Evolutionary conservation across 2,113 vertebrate genomes (phyloP).

Genomic region (Silurus meridionalis): DNA sequence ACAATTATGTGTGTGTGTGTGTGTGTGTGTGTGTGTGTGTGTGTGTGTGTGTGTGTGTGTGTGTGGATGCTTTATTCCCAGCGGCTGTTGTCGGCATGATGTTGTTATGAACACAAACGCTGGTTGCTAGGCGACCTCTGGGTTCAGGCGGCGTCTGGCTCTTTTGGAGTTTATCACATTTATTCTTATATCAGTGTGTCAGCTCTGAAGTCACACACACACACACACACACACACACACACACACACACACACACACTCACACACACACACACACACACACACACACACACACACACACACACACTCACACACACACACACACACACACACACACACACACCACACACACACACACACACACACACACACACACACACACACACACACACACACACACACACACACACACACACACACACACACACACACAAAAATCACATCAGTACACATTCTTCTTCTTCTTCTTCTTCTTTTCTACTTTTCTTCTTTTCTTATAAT

Average conservation of each 20-base stretch:
- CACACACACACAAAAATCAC: background rate
- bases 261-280: background rate
- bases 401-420: background rate
- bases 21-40: conserved; percentile 27
- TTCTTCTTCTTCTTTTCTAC: background rate
- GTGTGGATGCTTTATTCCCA: conserved; percentile 41
- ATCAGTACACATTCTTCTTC: background rate
- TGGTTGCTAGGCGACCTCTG: conserved; percentile 60
- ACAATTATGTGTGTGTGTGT: conserved; percentile 25
- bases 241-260: background rate
- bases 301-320: no score
- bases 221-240: conserved; percentile 36
- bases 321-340: no score
- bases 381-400: no score
- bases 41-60: conserved; percentile 42
- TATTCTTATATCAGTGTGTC: conserved; percentile 50
- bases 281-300: no score
- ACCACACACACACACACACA: no score
- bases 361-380: no score
- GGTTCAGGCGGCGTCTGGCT: conserved; percentile 51
- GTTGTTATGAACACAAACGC: conserved; percentile 66
- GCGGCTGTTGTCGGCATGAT: conserved; percentile 57
- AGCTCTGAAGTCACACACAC: background rate
- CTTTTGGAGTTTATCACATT: conserved; percentile 61
- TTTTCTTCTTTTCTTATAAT: background rate